These are phyloP conservation scores for Scolopax mira DNA, from an alignment of 2,113 vertebrate species.

Conservation along the genomic window DNA sequence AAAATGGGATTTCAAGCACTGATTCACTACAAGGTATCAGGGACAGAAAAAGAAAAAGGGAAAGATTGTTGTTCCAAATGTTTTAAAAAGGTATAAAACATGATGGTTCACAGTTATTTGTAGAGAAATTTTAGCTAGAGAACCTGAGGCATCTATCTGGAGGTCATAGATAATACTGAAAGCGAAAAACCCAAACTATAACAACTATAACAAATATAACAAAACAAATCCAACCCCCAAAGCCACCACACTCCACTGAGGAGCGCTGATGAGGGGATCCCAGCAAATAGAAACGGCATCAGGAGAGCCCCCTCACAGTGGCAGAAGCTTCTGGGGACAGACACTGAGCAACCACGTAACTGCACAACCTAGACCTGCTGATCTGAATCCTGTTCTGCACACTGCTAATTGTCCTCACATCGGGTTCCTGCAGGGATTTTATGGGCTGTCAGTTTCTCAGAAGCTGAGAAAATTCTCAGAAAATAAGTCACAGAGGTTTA, in stretches of 20 bases:
- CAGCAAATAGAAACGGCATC: neutral
- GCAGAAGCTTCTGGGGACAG: neutral
- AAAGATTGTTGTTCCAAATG: neutral
- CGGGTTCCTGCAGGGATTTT: neutral
- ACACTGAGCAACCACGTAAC: neutral
- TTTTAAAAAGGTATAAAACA: neutral
- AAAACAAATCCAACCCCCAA: neutral
- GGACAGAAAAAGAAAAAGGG: neutral
- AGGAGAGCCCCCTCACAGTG: neutral
- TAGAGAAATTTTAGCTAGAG: neutral
- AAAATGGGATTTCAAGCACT: neutral
- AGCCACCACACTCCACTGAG: neutral
- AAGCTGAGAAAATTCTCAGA: too few species aligned
- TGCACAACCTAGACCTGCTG: neutral
- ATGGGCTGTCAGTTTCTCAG: neutral
- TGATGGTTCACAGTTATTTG: neutral
- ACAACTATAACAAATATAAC: neutral
- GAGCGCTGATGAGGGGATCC: neutral
- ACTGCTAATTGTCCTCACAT: fast-evolving
- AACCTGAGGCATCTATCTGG: neutral
- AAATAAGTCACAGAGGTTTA: neutral
- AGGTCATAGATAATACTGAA: neutral
- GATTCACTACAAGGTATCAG: neutral
- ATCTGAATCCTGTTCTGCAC: neutral
- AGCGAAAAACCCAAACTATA: neutral